Base-by-base conservation (phyloP, 2,888 invertebrate genomes). In the Seira musarum region DNA sequence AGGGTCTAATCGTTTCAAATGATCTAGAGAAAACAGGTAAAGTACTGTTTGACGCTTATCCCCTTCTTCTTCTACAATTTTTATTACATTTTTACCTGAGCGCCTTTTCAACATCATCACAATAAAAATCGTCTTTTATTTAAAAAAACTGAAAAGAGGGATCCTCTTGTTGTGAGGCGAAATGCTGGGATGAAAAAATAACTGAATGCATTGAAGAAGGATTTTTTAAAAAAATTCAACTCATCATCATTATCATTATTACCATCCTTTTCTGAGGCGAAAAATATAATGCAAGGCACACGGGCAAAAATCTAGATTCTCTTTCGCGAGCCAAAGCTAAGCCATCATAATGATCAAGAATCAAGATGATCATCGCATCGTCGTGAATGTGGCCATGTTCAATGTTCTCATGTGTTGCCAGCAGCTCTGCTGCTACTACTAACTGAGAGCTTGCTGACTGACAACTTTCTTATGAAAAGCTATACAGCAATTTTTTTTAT, bases 281-380 rank as follows among this genome's bases (percentile, higher is more conserved):
- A n/a, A 53, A 53, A 53, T 53, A 17, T 53, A 53, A 53, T 53
- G 53, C 53, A 53, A 53, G 53, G 53, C 15, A 53, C 53, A 53
- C 53, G 53, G 53, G 53, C 53, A n/a, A 53, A 53, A 53, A n/a
- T 53, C 53, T 53, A 30, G 30, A 30, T 5, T 30, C 2, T 2
- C 17, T 53, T 53, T 53, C 15, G 53, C 53, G 53, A 53, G 53
- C 53, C 2, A 53, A 53, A 53, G 53, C 40, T 13, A 53, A 53
- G 3, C 13, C 2, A 53, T 53, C 2, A 30, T 30, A 2, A 17
- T 53, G 53, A 17, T 53, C 53, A 53, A 8, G 6, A 30, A 2
- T 30, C 30, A 30, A 30, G 2, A 30, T 30, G 30, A 30, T 30
- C 30, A 30, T 30, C 3, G 30, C 30, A 30, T n/a, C n/a, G n/a